phyloP scores from a whole-genome alignment of 2,113 vertebrate species.

The Triplophysa rosa region DNA sequence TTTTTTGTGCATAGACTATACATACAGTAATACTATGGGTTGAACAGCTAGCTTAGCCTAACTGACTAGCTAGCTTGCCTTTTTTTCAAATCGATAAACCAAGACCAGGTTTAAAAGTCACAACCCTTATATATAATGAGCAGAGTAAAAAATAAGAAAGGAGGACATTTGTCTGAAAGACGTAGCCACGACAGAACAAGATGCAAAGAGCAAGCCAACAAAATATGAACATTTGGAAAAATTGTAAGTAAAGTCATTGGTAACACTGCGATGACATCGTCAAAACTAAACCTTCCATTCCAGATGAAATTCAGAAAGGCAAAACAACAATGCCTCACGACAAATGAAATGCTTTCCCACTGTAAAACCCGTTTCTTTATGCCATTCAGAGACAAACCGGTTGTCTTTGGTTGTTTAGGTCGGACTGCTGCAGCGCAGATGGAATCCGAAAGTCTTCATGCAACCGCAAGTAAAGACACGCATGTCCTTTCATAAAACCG shows the following conservation, averaged over 20 bases:
- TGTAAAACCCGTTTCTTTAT: not conserved
- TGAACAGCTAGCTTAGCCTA: conserved; percentile 50
- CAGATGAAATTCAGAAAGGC: not conserved
- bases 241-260: not conserved
- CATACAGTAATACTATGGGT: conserved; percentile 53
- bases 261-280: not conserved
- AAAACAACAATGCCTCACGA: not conserved
- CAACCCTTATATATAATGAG: conserved; percentile 38
- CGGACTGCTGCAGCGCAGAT: not conserved
- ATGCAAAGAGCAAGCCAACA: not conserved
- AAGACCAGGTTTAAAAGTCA: conserved; percentile 56
- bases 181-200: not conserved
- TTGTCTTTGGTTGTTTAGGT: conserved; percentile 14
- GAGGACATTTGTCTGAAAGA: not conserved
- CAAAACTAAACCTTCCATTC: not conserved
- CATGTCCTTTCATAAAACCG: too few species aligned
- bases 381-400: conserved; percentile 16
- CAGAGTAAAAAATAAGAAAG: conserved; percentile 54
- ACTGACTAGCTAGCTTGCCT: not conserved
- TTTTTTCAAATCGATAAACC: conserved; percentile 56
- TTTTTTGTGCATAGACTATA: conserved; percentile 65
- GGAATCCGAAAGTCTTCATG: not conserved
- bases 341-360: not conserved
- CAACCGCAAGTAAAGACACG: not conserved
- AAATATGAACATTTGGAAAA: not conserved